Base-by-base conservation (phyloP, 2,888 invertebrate genomes). In the Tachina fera region DNA sequence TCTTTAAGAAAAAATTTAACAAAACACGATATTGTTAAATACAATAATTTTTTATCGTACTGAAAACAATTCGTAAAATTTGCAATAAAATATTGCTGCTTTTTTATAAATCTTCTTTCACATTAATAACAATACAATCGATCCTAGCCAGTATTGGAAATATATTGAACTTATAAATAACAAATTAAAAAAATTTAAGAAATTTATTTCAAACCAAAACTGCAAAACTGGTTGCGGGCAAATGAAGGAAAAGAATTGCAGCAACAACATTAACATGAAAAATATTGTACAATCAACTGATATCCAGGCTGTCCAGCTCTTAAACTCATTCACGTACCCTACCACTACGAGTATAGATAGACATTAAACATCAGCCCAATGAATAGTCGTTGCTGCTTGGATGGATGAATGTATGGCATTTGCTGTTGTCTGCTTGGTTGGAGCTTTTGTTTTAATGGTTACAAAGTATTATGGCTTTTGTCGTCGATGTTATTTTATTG, bases 221-320 rank as follows among this genome's bases (percentile, higher is more conserved):
- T 67, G 65, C 70, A 86, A 78, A 86, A 86, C 86, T 86, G 83
- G 86, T 86, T 86, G 79, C 75, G 76, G 83, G 53, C 71, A 65
- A 77, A 60, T 70, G 41, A 83, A 45, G 56, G 31, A 75, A 16
- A 72, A 65, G 80, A 65, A 63, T 61, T 51, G 45, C 39, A 67
- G 19, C 49, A 67, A 53, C 13, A 56, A 67, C 10, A 31, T 31
- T 31, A 60, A 49, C 53, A 65, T 58, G 53, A 58, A 39, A 70
- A 49, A 63, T 47, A 74, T 19, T 65, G 19, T 68, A 68, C 71
- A 56, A 74, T 76, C 70, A 76, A 63, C 65, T 53, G 84, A 77
- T 79, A 75, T 43, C 70, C 61, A 78, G 31, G 61, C 78, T 78
- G 70, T 78, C 67, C 68, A 70, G 41, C 51, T 70, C 70, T 61